Conservation (phyloP, 2,888 invertebrate species). For the Antheraea yamamai region DNA sequence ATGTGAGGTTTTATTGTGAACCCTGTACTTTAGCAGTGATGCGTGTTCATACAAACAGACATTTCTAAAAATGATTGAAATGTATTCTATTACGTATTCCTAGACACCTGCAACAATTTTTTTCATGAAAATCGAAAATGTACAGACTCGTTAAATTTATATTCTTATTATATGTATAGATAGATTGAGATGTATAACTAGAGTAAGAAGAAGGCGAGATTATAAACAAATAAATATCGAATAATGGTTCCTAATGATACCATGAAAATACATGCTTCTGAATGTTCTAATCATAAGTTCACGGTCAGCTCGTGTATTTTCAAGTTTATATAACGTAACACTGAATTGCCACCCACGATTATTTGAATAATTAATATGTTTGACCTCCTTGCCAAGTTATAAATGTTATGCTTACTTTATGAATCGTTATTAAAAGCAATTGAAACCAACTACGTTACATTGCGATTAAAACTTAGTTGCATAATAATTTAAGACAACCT, state of each 20-base stretch:
- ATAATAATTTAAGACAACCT: slow-evolving; percentile 1
- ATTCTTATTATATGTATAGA: too few species aligned
- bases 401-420: slow-evolving; percentile 9
- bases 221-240: background rate
- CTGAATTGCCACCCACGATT: background rate
- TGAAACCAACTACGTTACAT: background rate
- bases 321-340: slow-evolving; percentile 7
- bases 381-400: slow-evolving; percentile 16
- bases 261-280: background rate
- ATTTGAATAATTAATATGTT: slow-evolving; percentile 19
- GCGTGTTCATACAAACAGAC: too few species aligned
- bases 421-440: slow-evolving; percentile 16
- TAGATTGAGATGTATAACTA: too few species aligned
- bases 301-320: background rate
- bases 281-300: background rate
- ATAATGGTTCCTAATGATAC: background rate
- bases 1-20: too few species aligned
- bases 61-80: too few species aligned
- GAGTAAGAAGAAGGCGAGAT: background rate
- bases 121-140: too few species aligned
- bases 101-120: too few species aligned
- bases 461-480: background rate
- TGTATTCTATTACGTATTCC: too few species aligned
- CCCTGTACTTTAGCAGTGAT: too few species aligned
- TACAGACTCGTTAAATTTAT: too few species aligned